Evolutionary conservation across 2,888 invertebrate genomes (phyloP).

Genomic region (Tubulanus polymorphus): DNA sequence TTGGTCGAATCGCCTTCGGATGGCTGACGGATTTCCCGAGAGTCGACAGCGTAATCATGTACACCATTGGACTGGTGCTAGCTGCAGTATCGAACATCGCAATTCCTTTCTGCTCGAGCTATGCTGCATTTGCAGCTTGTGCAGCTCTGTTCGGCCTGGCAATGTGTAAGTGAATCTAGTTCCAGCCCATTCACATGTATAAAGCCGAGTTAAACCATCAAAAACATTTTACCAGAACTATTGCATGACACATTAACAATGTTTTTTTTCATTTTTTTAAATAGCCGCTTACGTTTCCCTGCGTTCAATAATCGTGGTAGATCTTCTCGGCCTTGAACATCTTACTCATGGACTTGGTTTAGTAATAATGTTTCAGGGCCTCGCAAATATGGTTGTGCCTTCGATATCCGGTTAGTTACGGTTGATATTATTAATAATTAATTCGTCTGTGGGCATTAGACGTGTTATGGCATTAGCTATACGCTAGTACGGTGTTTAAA

Average conservation of each 20-base stretch:
- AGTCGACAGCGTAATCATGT: conserved; percentile 31
- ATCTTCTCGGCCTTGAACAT: neutral
- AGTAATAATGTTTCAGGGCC: neutral
- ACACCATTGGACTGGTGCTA: conserved; percentile 28
- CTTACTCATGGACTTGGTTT: neutral
- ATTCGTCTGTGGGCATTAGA: too few species aligned
- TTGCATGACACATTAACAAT: too few species aligned
- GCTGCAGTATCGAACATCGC: conserved; percentile 30
- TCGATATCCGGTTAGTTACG: neutral
- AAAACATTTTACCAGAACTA: too few species aligned
- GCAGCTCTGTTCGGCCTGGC: conserved; percentile 40
- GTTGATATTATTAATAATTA: neutral
- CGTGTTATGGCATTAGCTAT: too few species aligned
- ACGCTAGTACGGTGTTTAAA: too few species aligned
- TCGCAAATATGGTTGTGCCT: neutral
- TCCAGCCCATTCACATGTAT: neutral
- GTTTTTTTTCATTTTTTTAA: neutral
- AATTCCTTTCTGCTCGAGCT: conserved; percentile 33
- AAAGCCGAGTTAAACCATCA: too few species aligned
- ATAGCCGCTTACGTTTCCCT: neutral
- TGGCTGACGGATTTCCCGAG: conserved; percentile 31
- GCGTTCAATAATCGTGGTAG: neutral
- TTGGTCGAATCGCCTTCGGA: conserved; percentile 34
- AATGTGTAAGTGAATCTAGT: conserved; percentile 38
- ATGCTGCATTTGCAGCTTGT: conserved; percentile 25